A percentile compares a stretch with the other conserved stretches of the same genome.
Evolutionary conservation across 1,140 invertebrate species (phyloP).

Genomic region (Dinothrombium tinctorium): DNA sequence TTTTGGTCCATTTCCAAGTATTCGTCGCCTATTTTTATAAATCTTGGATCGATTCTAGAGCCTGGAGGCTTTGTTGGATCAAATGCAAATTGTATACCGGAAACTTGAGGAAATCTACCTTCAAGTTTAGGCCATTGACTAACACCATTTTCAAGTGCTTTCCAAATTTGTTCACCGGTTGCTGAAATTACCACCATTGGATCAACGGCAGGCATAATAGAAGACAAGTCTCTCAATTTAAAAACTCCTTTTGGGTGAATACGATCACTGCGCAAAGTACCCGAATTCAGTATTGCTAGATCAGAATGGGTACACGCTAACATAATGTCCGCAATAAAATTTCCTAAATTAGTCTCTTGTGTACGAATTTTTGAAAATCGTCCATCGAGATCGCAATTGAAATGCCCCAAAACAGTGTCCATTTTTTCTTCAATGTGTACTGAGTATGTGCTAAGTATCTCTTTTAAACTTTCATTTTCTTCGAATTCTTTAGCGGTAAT

Average conservation of each 20-base stretch:
- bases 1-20: constrained; percentile 37
- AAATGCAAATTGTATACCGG: constrained; percentile 59
- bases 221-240: constrained; percentile 51
- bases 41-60: constrained; percentile 36
- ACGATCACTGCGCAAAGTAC: constrained; percentile 51
- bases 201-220: constrained; percentile 58
- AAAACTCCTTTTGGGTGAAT: constrained; percentile 54
- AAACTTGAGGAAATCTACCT: constrained; percentile 53
- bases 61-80: constrained; percentile 45
- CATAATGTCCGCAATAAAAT: constrained; percentile 69
- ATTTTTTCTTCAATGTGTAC: constrained; percentile 51
- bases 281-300: constrained; percentile 59
- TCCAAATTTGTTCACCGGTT: constrained; percentile 34
- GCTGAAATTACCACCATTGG: constrained; percentile 44
- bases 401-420: constrained; percentile 51
- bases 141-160: constrained; percentile 53
- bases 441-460: constrained; percentile 41
- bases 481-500: constrained; percentile 37
- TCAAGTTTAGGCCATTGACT: constrained; percentile 51
- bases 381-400: constrained; percentile 56
- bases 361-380: constrained; percentile 50
- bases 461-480: constrained; percentile 45
- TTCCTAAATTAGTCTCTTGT: constrained; percentile 59
- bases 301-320: constrained; percentile 52
- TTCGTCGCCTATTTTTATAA: constrained; percentile 58